Conservation (phyloP, 2,888 invertebrate genomes). For the Melikaiella ostensackeni region DNA sequence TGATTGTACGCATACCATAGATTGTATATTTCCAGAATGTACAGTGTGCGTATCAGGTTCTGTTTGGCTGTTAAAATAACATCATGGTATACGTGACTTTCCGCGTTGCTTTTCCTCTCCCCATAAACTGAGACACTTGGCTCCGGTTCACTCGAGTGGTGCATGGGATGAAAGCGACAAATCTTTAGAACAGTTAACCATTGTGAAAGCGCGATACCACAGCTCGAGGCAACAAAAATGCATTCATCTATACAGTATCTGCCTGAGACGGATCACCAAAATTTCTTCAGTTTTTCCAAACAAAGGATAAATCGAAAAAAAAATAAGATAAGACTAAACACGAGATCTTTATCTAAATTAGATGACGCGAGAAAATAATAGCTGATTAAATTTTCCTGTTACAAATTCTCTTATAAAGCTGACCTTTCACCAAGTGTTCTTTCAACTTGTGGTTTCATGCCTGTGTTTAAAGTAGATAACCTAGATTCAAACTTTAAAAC, state of each 20-base stretch:
- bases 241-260: not conserved
- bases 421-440: not conserved
- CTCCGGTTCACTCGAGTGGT: slow-evolving; percentile 3
- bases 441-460: no score
- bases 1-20: no score
- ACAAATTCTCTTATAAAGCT: not conserved
- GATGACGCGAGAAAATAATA: not conserved
- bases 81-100: slow-evolving; percentile 66
- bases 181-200: slow-evolving; percentile 66
- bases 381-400: not conserved
- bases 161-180: slow-evolving; percentile 56
- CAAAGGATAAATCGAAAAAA: slow-evolving; percentile 18
- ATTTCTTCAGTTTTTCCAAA: slow-evolving; percentile 42
- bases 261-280: slow-evolving; percentile 43
- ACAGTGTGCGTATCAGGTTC: slow-evolving; percentile 47
- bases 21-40: slow-evolving; percentile 21
- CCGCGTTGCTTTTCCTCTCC: slow-evolving; percentile 52
- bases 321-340: slow-evolving; percentile 33
- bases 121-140: slow-evolving; percentile 13
- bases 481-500: no score
- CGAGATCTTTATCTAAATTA: slow-evolving; percentile 23
- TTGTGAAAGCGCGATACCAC: slow-evolving; percentile 63
- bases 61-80: slow-evolving; percentile 59
- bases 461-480: no score
- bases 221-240: slow-evolving; percentile 39